Evolutionary conservation across 2,797 vertebrate species (phyloP), one percentile per base, ranked within the genome.

Genomic region (Poecile montanus): DNA sequence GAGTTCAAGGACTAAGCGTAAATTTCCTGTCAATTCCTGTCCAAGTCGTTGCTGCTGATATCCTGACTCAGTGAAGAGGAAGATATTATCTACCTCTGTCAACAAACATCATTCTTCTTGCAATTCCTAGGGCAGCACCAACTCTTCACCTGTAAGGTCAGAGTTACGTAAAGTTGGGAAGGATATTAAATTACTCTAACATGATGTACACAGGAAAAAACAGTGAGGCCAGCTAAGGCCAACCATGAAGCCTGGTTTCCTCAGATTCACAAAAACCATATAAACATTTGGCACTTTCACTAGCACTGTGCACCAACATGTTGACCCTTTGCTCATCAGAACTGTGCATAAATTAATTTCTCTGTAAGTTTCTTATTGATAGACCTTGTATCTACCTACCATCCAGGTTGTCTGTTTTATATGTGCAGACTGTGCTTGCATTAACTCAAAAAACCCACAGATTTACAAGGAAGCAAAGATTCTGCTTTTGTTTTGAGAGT

Each of bases 131-230:
- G 93, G 88, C 70, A 94, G 81, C 63, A 90, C 66, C 78, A 90
- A 94, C 88, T 71, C 65, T 83, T 95, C 77, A 80, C 44, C 54
- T 93, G 67, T 71, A 79, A 94, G 73, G 81, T 91, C 88, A 90
- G 83, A 94, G 48, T 93, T 94, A 91, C 0, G 1, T 92, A 89
- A 93, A 75, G 53, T 42, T 78, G 85, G 71, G 67, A 95, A 80
- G 45, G 48, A 72, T 85, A 79, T 65, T 95, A 51, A 89, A 85
- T 89, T 42, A 86, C 56, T 94, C 36, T 45, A 87, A 79, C 16
- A 20, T 75, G 68, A 91, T 22, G 56, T 63, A 76, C 32, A 40
- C 79, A 87, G 79, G 70, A 90, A 95, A 88, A 92, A 81, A 87
- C 27, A 90, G 32, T 4, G 2, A 1, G 6, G 83, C 34, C 91